phyloP scores from a whole-genome alignment of 2,888 invertebrate genomes.

The Drosophila parthenogenetica region DNA sequence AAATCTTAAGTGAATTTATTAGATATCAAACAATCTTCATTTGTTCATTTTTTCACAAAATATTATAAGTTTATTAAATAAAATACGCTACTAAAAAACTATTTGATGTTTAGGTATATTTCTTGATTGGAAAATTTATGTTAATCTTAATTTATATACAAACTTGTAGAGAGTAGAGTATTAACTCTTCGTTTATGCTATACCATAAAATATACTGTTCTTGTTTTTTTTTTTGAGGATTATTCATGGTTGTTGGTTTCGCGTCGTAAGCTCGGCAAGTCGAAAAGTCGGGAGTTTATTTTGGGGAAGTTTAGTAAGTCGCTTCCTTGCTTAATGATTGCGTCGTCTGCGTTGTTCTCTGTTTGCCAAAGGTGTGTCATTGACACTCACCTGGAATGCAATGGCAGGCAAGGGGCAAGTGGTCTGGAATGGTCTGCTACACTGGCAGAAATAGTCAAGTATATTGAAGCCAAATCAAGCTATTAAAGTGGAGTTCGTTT shows the following conservation, averaged over 20 bases:
- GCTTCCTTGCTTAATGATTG: conserved; percentile 49
- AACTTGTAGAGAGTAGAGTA: conserved; percentile 1
- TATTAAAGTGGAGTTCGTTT: too few species aligned
- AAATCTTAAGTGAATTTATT: too few species aligned
- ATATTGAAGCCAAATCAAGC: too few species aligned
- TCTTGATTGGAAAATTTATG: too few species aligned
- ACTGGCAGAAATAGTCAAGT: neutral
- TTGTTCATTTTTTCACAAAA: too few species aligned
- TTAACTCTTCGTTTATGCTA: neutral
- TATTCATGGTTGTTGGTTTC: conserved; percentile 57
- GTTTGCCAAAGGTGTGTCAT: conserved; percentile 70
- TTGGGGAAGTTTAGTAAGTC: conserved; percentile 29
- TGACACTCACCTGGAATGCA: conserved; percentile 51
- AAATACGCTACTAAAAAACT: too few species aligned
- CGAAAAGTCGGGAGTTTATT: conserved; percentile 20
- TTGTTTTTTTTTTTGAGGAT: conserved; percentile 44
- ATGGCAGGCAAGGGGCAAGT: conserved; percentile 2
- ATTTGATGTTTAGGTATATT: too few species aligned
- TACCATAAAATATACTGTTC: too few species aligned
- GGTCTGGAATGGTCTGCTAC: neutral
- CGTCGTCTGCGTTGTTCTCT: conserved; percentile 30
- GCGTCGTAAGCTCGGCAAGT: conserved; percentile 34
- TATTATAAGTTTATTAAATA: too few species aligned
- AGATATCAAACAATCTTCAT: too few species aligned
- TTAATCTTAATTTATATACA: neutral